Evolutionary conservation across 2,888 invertebrate species (phyloP).

Genomic region (Capitulum mitella): DNA sequence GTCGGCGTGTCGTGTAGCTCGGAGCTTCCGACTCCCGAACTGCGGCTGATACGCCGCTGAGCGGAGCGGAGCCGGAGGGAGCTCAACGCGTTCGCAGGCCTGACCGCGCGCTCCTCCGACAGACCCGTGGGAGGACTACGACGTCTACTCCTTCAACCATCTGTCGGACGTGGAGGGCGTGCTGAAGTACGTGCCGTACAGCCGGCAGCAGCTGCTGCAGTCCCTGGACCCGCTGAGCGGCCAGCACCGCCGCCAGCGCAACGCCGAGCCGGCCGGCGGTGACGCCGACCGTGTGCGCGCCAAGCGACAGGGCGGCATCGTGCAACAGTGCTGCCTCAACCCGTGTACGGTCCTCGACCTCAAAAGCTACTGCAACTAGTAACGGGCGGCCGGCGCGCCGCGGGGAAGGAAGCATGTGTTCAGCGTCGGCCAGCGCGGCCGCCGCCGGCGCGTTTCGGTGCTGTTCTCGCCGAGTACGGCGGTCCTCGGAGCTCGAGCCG

Average conservation of each 20-base stretch:
- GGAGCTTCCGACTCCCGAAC: no score
- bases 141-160: no score
- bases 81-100: no score
- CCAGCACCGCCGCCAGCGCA: not conserved
- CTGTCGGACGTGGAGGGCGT: not conserved
- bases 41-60: no score
- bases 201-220: not conserved
- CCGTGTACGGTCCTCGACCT: not conserved
- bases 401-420: not conserved
- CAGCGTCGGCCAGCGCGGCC: not conserved
- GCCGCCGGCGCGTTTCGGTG: not conserved
- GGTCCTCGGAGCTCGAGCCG: not conserved
- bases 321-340: not conserved
- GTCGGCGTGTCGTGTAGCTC: no score
- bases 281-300: not conserved
- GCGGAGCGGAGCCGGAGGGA: no score
- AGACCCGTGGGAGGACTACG: no score
- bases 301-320: slow-evolving; percentile 4
- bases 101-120: no score
- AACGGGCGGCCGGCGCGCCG: not conserved
- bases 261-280: not conserved
- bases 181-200: not conserved
- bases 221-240: not conserved
- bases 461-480: not conserved
- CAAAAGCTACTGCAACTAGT: not conserved